A percentile compares a stretch with the other conserved stretches of the same genome.
Evolutionary conservation across 2,113 vertebrate genomes (phyloP).

Genomic region (Mobula birostris): DNA sequence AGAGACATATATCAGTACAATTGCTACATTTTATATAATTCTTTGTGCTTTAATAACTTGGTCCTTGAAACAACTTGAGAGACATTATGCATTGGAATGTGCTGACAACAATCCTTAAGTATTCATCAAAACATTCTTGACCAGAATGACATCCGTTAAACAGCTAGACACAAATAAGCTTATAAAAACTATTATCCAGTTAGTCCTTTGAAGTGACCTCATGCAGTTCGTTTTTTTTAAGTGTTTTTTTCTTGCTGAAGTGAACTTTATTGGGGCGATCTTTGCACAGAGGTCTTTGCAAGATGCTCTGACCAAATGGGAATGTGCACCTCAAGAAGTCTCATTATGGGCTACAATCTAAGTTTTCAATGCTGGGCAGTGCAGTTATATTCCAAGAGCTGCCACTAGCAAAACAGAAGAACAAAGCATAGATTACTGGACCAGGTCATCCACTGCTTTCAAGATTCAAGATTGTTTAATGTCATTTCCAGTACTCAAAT

Average conservation of each 20-base stretch:
- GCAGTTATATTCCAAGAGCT: not conserved
- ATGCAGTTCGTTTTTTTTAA: not conserved
- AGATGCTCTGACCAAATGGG: not conserved
- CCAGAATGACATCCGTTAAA: not conserved
- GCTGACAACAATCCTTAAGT: not conserved
- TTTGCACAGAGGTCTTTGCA: not conserved
- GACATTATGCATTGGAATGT: not conserved
- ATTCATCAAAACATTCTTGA: not conserved
- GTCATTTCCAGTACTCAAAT: no score
- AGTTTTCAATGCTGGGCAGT: not conserved
- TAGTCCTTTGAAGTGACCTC: slow-evolving; percentile 27
- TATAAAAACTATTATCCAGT: slow-evolving; percentile 11
- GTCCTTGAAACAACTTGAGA: no score
- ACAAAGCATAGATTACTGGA: not conserved
- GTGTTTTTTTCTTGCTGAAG: not conserved
- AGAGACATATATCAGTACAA: not conserved
- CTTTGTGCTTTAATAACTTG: not conserved
- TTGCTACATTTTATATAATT: not conserved
- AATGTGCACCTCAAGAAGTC: no score
- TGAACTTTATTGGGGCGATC: not conserved
- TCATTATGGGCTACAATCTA: not conserved
- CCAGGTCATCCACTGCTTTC: not conserved
- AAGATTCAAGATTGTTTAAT: no score
- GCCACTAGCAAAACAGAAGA: not conserved
- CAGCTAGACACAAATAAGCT: slow-evolving; percentile 16